phyloP scores from a whole-genome alignment of 2,113 vertebrate species.

The Fulica atra region DNA sequence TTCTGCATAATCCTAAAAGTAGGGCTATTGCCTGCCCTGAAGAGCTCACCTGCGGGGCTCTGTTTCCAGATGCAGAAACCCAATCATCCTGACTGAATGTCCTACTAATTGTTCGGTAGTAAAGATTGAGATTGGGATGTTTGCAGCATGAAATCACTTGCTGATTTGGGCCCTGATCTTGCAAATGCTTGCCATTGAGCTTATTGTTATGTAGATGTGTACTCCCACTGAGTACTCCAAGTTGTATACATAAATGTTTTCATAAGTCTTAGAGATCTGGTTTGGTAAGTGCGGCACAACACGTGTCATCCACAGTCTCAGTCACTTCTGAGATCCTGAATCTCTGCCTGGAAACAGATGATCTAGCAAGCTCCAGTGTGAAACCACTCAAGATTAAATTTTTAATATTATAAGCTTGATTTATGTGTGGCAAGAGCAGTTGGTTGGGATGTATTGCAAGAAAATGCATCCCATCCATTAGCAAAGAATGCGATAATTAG shows the following conservation, averaged over 20 bases:
- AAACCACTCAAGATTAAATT: neutral
- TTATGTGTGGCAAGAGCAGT: neutral
- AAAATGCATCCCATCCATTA: constrained; percentile 38
- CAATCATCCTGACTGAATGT: neutral
- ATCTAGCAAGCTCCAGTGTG: neutral
- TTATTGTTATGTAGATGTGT: neutral
- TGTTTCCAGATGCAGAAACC: neutral
- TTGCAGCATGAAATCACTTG: neutral
- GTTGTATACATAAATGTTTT: constrained; percentile 17
- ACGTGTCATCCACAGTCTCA: neutral
- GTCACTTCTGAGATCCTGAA: neutral
- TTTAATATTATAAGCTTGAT: constrained; percentile 18
- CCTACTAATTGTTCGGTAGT: neutral
- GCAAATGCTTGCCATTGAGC: neutral
- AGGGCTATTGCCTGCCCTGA: neutral
- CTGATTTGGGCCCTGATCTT: neutral
- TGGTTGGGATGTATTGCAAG: neutral
- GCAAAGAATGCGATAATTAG: constrained; percentile 49
- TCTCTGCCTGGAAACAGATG: neutral
- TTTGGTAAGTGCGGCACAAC: neutral
- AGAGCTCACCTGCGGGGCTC: neutral
- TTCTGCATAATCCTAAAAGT: neutral
- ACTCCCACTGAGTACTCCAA: neutral
- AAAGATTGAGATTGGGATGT: neutral
- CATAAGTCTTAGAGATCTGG: neutral